Conservation (phyloP, 2,113 vertebrate species). For the Agelaius phoeniceus region DNA sequence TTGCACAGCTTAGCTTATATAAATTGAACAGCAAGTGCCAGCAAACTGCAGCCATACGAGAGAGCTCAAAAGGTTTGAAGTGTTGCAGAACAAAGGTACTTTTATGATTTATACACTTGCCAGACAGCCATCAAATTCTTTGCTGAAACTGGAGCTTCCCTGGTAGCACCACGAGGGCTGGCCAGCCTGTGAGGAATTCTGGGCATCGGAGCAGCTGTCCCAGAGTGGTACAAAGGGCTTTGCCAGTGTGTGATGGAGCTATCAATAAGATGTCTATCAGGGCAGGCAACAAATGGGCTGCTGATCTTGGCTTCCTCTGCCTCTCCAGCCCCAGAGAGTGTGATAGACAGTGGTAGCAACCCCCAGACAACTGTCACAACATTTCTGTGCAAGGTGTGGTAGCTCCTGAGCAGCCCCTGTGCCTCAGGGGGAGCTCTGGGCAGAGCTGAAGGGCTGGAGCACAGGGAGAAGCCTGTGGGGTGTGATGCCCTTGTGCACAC, state of each 20-base stretch:
- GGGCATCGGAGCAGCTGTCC: constrained; percentile 64
- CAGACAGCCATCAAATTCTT: constrained; percentile 71
- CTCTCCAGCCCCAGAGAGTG: background rate
- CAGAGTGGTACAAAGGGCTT: constrained; percentile 54
- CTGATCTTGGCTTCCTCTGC: background rate
- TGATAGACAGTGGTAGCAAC: background rate
- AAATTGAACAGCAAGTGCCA: constrained; percentile 48
- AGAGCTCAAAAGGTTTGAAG: constrained; percentile 51
- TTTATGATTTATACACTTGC: constrained; percentile 70
- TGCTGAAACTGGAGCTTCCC: constrained; percentile 66
- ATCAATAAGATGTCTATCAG: constrained; percentile 67
- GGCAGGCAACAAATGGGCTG: constrained; percentile 29
- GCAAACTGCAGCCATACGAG: constrained; percentile 17
- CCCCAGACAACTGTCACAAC: constrained; percentile 32
- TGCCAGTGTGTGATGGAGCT: constrained; percentile 51
- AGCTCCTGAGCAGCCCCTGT: background rate
- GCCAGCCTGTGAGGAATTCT: constrained; percentile 56
- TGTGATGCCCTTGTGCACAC: background rate
- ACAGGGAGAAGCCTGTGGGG: background rate
- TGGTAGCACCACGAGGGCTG: constrained; percentile 61
- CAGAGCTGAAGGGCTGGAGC: background rate
- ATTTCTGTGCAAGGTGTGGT: constrained; percentile 8
- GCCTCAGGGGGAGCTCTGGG: background rate
- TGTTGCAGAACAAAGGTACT: constrained; percentile 68
- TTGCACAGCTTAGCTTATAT: constrained; percentile 48